A percentile compares a stretch with the other conserved stretches of the same genome.
Evolutionary conservation across 2,888 invertebrate species (phyloP).

Genomic region (Nipponacmea schrenckii): DNA sequence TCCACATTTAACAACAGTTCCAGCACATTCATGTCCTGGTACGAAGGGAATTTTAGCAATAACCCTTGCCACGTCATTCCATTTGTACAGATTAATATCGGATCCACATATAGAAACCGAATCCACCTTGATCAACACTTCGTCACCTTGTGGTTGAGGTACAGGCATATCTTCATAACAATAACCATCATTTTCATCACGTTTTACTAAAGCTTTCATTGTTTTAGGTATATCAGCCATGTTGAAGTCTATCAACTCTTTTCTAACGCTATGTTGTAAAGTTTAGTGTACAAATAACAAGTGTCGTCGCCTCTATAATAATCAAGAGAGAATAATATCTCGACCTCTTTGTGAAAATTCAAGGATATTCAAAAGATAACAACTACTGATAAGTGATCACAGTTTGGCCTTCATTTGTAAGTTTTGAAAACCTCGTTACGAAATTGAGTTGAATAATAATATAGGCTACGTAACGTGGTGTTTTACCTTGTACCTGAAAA

Average conservation of each 20-base stretch:
- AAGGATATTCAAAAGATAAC: too few species aligned
- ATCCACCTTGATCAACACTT: constrained; percentile 58
- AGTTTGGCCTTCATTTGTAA: too few species aligned
- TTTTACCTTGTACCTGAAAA: too few species aligned
- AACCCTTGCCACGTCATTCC: constrained; percentile 56
- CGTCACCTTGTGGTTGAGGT: constrained; percentile 52
- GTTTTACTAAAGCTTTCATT: constrained; percentile 59
- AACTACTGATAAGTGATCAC: too few species aligned
- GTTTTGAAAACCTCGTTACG: too few species aligned
- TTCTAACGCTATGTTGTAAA: too few species aligned
- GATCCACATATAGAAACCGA: constrained; percentile 60
- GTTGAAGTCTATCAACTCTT: background rate
- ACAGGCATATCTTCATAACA: constrained; percentile 48
- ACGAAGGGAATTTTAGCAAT: constrained; percentile 62
- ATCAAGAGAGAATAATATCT: too few species aligned
- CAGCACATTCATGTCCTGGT: constrained; percentile 62
- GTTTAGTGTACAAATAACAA: too few species aligned
- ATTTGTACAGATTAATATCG: constrained; percentile 59
- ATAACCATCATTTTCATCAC: constrained; percentile 50
- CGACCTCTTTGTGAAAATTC: too few species aligned
- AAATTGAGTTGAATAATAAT: too few species aligned
- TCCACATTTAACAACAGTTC: constrained; percentile 60
- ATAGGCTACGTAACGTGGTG: too few species aligned
- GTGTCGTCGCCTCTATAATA: too few species aligned
- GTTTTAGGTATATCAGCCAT: constrained; percentile 31